Evolutionary conservation across 2,797 vertebrate genomes (phyloP).

Genomic region (Lutra lutra): DNA sequence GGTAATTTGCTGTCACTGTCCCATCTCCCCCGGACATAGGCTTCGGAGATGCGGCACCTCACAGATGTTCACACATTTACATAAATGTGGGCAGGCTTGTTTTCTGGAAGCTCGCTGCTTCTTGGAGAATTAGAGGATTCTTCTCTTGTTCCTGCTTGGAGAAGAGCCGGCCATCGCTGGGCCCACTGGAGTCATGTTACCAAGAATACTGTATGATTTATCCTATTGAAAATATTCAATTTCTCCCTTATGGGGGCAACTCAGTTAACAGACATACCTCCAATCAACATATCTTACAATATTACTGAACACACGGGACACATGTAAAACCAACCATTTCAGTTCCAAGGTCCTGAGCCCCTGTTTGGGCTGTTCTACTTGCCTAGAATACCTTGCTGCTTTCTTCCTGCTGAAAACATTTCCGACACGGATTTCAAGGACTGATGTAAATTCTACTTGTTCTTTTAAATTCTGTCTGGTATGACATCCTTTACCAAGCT

Average conservation of each 20-base stretch:
- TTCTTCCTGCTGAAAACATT: not conserved
- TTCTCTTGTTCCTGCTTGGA: not conserved
- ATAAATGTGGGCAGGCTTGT: not conserved
- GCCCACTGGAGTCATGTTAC: rapidly evolving
- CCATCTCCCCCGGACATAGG: not conserved
- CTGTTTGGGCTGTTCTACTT: not conserved
- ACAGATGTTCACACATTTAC: not conserved
- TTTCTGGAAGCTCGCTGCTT: not conserved
- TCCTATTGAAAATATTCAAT: not conserved
- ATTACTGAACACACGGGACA: rapidly evolving
- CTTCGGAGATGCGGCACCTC: not conserved
- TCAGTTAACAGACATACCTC: not conserved
- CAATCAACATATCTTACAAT: no score
- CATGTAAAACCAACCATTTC: rapidly evolving
- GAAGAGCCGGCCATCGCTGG: not conserved
- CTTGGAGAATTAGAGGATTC: not conserved
- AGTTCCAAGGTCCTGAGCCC: not conserved
- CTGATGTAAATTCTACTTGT: not conserved
- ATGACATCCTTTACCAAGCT: not conserved
- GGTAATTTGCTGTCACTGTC: not conserved
- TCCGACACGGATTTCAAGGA: not conserved
- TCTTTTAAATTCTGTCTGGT: not conserved
- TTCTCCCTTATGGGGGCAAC: not conserved
- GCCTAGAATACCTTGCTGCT: not conserved
- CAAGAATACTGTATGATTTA: no score